Evolutionary conservation across 1,140 invertebrate species (phyloP).

Genomic region (Aphidius gifuensis): DNA sequence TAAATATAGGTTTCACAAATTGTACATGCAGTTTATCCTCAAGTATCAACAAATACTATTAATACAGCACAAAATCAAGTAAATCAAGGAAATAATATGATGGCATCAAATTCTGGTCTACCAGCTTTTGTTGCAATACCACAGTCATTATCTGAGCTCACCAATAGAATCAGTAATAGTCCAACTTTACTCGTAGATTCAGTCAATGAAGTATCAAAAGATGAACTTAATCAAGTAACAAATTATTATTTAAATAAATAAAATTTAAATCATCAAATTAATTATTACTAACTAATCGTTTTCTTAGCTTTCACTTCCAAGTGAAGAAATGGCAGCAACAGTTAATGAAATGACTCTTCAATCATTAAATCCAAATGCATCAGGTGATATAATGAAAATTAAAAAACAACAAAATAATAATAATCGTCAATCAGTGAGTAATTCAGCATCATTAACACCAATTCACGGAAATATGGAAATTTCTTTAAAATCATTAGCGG

Average conservation of each 20-base stretch:
- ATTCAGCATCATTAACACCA: conserved; percentile 39
- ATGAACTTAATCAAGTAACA: conserved; percentile 45
- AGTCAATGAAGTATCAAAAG: conserved; percentile 47
- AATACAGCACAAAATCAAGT: background rate
- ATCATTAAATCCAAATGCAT: conserved; percentile 36
- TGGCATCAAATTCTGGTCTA: conserved; percentile 28
- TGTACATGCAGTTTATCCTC: conserved; percentile 11
- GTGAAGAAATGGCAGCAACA: conserved; percentile 39
- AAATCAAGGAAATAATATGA: too few relatives aligned
- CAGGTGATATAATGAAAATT: conserved; percentile 30
- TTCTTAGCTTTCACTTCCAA: conserved; percentile 42
- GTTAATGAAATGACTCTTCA: conserved; percentile 45
- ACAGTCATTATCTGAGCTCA: conserved; percentile 42
- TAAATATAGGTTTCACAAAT: conserved; percentile 10
- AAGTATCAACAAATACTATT: conserved; percentile 16
- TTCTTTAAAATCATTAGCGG: conserved; percentile 55
- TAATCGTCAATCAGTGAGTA: conserved; percentile 26
- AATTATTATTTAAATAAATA: conserved; percentile 5
- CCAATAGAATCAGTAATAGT: conserved; percentile 47
- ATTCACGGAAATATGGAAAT: conserved; percentile 55
- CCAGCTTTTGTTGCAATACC: conserved; percentile 51
- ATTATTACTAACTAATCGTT: background rate
- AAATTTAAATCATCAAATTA: background rate
- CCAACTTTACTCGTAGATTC: conserved; percentile 42
- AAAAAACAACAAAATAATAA: conserved; percentile 36